Percentiles rank a stretch among this genome's conserved stretches.
Evolutionary conservation across 2,888 invertebrate species (phyloP).

Genomic region (Philaethria dido): DNA sequence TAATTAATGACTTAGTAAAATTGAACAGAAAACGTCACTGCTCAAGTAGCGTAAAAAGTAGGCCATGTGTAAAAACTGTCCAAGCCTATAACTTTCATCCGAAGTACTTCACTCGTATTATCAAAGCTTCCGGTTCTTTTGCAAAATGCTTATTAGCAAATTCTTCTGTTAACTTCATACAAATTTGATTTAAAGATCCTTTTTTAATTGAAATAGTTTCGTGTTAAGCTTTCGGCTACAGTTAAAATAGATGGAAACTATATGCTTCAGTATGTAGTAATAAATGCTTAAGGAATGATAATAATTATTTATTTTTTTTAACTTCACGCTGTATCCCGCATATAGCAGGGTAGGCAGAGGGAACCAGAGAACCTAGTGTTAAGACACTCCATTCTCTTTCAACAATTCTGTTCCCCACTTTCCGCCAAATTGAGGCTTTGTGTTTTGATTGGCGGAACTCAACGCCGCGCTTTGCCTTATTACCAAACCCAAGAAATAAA

Average conservation of each 20-base stretch:
- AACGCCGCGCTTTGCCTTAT: too few relatives aligned
- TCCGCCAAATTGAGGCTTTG: too few relatives aligned
- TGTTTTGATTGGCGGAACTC: too few relatives aligned
- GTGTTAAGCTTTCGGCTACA: not conserved
- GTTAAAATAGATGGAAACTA: not conserved
- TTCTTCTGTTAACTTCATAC: not conserved
- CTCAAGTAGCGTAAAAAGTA: not conserved
- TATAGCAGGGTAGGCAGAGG: too few relatives aligned
- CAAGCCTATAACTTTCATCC: slow-evolving; percentile 1
- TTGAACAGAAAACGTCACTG: not conserved
- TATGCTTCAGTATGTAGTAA: too few relatives aligned
- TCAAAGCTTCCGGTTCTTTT: slow-evolving; percentile 1
- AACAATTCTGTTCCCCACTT: too few relatives aligned
- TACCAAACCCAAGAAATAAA: too few relatives aligned
- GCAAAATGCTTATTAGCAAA: slow-evolving; percentile 9
- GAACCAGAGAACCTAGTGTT: too few relatives aligned
- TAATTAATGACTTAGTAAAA: not conserved
- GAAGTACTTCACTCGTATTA: not conserved
- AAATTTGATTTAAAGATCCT: not conserved
- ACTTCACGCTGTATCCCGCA: too few relatives aligned
- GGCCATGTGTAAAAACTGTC: not conserved
- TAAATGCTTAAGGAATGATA: too few relatives aligned
- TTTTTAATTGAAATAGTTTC: not conserved
- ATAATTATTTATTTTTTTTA: too few relatives aligned
- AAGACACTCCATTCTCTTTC: too few relatives aligned